Evolutionary conservation across 2,888 invertebrate genomes (phyloP).

Genomic region (Sphinx pinastri): DNA sequence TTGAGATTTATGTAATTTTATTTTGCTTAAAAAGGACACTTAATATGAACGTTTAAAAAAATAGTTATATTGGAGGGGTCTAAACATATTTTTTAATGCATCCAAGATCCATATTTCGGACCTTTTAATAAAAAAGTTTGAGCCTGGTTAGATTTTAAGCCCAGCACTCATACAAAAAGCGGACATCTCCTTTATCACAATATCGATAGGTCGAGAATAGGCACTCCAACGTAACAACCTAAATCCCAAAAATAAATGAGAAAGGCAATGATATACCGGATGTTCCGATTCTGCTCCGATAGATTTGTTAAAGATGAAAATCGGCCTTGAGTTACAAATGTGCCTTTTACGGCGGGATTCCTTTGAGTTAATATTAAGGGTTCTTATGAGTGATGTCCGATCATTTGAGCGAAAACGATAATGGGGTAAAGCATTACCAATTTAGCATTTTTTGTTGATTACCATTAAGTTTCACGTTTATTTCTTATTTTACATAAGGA

Average conservation of each 20-base stretch:
- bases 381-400: background rate
- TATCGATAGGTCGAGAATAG: conserved; percentile 21
- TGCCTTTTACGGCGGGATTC: conserved; percentile 1
- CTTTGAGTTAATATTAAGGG: conserved; percentile 11
- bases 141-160: too few relatives aligned
- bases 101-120: too few relatives aligned
- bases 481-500: too few relatives aligned
- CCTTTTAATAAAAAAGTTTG: too few relatives aligned
- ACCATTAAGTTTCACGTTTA: too few relatives aligned
- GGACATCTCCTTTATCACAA: background rate
- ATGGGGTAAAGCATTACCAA: background rate
- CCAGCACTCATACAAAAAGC: too few relatives aligned
- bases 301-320: conserved; percentile 28
- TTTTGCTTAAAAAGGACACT: too few relatives aligned
- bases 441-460: too few relatives aligned
- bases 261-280: conserved; percentile 27
- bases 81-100: too few relatives aligned
- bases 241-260: conserved; percentile 29
- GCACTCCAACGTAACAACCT: conserved; percentile 6
- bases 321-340: conserved; percentile 21
- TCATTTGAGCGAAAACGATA: background rate
- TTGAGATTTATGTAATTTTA: too few relatives aligned
- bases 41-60: too few relatives aligned
- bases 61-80: too few relatives aligned
- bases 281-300: conserved; percentile 25